phyloP scores from a whole-genome alignment of 2,113 vertebrate genomes.

The Calidris pygmaea region DNA sequence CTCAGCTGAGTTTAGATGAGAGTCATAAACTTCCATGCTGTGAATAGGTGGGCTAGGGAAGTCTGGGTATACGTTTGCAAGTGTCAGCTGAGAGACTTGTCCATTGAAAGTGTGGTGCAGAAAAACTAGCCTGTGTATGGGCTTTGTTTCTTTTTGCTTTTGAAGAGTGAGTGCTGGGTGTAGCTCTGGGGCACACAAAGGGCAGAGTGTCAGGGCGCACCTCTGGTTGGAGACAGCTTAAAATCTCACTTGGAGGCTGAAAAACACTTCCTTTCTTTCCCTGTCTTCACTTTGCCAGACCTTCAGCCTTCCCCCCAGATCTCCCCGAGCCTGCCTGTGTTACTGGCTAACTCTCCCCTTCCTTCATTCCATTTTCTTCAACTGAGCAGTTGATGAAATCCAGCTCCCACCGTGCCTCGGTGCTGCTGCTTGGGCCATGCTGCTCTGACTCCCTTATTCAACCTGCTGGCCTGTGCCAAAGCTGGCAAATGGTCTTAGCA shows the following conservation, averaged over 20 bases:
- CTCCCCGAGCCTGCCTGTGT: background rate
- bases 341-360: background rate
- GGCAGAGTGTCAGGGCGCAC: background rate
- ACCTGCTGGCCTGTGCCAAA: background rate
- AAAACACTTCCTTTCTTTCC: background rate
- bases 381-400: background rate
- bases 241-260: background rate
- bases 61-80: background rate
- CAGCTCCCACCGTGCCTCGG: accelerated
- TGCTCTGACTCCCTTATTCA: background rate
- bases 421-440: accelerated
- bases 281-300: background rate
- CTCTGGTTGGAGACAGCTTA: background rate
- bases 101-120: background rate
- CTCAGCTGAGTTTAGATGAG: background rate
- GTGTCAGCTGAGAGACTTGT: background rate
- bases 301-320: background rate
- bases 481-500: accelerated
- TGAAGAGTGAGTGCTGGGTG: background rate
- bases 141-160: conserved; percentile 23
- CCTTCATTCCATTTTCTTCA: background rate
- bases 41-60: background rate
- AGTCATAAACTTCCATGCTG: background rate
- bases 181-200: background rate
- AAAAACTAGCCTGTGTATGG: background rate